Conservation (phyloP, 64 coral and sea anemone species). For the Acropora yongei region DNA sequence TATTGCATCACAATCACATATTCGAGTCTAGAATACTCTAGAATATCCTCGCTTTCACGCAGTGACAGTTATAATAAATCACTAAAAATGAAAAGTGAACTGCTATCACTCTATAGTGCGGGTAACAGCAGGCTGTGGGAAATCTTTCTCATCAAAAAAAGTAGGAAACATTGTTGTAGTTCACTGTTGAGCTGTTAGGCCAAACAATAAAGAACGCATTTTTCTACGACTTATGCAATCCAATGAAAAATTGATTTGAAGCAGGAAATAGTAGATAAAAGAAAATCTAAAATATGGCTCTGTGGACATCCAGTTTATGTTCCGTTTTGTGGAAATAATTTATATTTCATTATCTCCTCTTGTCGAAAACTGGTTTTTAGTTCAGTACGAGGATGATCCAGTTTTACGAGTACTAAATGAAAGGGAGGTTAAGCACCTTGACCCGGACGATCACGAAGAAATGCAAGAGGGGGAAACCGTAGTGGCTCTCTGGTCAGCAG, state of each 20-base stretch:
- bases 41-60: no score
- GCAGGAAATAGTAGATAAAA: background rate
- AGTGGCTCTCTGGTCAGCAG: slow-evolving; percentile 39
- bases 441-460: slow-evolving; percentile 39
- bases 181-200: slow-evolving; percentile 6
- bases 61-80: no score
- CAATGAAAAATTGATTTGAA: background rate
- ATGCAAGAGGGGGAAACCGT: slow-evolving; percentile 47
- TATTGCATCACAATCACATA: no score
- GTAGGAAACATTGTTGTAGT: background rate
- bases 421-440: slow-evolving; percentile 42
- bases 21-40: no score
- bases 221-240: background rate
- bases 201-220: slow-evolving; percentile 6
- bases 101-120: no score
- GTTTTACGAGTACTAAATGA: slow-evolving; percentile 32
- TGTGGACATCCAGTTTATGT: background rate
- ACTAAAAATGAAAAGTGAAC: no score
- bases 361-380: slow-evolving; percentile 53
- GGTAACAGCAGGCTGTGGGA: background rate
- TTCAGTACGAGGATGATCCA: slow-evolving; percentile 39
- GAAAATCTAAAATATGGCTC: background rate
- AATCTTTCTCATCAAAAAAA: background rate
- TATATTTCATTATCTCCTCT: background rate
- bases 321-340: background rate